Base-by-base conservation (phyloP, 2,113 vertebrate species). In the Ptyas mucosa region DNA sequence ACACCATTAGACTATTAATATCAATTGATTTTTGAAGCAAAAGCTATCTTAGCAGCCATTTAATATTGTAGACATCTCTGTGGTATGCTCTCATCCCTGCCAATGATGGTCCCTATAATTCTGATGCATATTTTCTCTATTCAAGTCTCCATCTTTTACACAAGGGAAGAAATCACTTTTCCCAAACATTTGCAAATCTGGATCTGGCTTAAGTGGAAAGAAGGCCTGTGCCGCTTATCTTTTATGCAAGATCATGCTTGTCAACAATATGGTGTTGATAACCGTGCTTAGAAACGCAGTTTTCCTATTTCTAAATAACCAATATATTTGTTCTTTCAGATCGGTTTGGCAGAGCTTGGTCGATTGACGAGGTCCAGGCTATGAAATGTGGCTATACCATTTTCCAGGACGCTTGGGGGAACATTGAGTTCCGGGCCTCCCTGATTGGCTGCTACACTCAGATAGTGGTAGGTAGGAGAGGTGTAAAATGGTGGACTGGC, bases 391-490 rank as follows among this genome's bases (percentile, higher is more conserved):
- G 96, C 46, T 97, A 95, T 4, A 88, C 89, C 3, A 26, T 97
- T 57, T 89, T 85, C 24, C 89, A 94, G 7, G 95, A 89, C 39
- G 51, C 1, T 0, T 64, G 90, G 94, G 93, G 91, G 29, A 94
- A 53, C 12, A 46, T 96, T 0, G 94, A 95, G 8, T 34, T 97
- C 88, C 91, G 3, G 34, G 93, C 95, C 1, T 97, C 97, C 86
- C 95, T 95, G 3, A 61, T 96, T 52, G 97, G 97, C 93, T 97
- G 96, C 89, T 93, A 95, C 3, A 91, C 96, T 29, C 88, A 1
- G 29, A 90, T 95, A 6, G 29, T 94, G 94, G 97, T 97, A 91
- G 90, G 9, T 87, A 88, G 61, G 57, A 23, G 0, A 5, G 39
- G 11, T 89, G 0, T 26, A 39, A 23, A 1, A 88, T 20, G 14